phyloP scores from a whole-genome alignment of 2,797 vertebrate genomes.

The Prunella strophiata region DNA sequence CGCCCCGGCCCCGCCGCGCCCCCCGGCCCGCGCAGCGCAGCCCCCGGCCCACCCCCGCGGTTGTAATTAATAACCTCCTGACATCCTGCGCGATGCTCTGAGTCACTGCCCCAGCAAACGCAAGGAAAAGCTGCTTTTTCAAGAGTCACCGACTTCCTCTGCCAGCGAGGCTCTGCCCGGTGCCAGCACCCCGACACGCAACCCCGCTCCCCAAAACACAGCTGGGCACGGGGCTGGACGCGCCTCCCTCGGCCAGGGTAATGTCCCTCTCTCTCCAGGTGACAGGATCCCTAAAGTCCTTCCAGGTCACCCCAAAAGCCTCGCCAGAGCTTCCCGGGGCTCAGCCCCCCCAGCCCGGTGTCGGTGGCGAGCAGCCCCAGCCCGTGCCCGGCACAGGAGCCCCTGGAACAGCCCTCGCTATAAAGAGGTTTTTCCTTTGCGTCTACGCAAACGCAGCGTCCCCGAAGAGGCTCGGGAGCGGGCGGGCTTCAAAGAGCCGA shows the following conservation, averaged over 20 bases:
- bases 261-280: not conserved
- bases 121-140: not conserved
- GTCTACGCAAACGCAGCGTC: not conserved
- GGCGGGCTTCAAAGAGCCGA: conserved; percentile 9
- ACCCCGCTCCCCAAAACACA: not conserved
- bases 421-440: not conserved
- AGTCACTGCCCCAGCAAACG: conserved; percentile 10
- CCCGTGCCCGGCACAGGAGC: not conserved
- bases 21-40: not conserved
- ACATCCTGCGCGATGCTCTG: conserved; percentile 51
- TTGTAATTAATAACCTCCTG: conserved; percentile 63
- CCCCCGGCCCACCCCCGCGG: not conserved
- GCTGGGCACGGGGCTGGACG: not conserved
- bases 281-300: not conserved
- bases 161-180: not conserved
- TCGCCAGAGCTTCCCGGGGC: not conserved
- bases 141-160: conserved; percentile 2
- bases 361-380: rapidly evolving
- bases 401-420: conserved; percentile 1
- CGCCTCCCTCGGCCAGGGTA: not conserved
- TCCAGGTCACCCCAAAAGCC: not conserved
- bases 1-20: not conserved
- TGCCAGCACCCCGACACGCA: not conserved
- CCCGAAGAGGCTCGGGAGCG: not conserved
- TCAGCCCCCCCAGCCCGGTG: rapidly evolving